Evolutionary conservation across 2,113 vertebrate genomes (phyloP), one percentile per base, ranked within the genome.

Genomic region (Larimichthys polyactis): DNA sequence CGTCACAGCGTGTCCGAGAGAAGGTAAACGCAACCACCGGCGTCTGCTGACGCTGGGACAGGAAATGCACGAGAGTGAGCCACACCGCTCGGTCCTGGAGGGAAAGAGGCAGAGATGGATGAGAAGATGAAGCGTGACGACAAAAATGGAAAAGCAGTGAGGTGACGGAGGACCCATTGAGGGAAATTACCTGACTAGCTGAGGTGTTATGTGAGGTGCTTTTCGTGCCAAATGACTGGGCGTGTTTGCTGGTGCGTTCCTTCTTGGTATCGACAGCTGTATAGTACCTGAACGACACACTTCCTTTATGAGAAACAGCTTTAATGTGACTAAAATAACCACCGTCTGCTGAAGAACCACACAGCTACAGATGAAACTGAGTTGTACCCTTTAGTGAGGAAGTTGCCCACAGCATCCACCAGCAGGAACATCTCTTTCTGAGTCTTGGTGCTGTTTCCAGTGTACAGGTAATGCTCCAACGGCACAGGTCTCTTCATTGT

Each of bases 1-100:
- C 96, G 0, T 98, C 97, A 3, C 97, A 98, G 52, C 97, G 97
- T 0, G 95, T 94, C 40, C 97, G 95, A 0, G 97, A 98, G 86
- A 98, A 98, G 1, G 97, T 98, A 90, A 98, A 98, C 0, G 96
- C 96, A 5, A 98, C 97, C 64, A 98, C 96, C 0, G 97, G 97
- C 2, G 97, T 96, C 90, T 96, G 96, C 78, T 97, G 96, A 27
- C 95, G 93, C 79, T 93, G 78, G n/a, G 95, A 96, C 86, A 98
- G 95, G 89, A 93, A 96, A 82, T 96, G 93, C 43, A 98, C 89
- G n/a, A 98, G 94, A 8, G 96, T 94, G 67, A 98, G 95, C 96
- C 97, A 98, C 71, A 97, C 95, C 0, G 95, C 90, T 0, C 96
- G 94, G 90, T 97, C 97, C 97, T 98, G 85, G 8, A 9, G 40